Evolutionary conservation across 2,113 vertebrate genomes (phyloP), one percentile per base, ranked within the genome.

Genomic region (Phylloscopus trochiloides): DNA sequence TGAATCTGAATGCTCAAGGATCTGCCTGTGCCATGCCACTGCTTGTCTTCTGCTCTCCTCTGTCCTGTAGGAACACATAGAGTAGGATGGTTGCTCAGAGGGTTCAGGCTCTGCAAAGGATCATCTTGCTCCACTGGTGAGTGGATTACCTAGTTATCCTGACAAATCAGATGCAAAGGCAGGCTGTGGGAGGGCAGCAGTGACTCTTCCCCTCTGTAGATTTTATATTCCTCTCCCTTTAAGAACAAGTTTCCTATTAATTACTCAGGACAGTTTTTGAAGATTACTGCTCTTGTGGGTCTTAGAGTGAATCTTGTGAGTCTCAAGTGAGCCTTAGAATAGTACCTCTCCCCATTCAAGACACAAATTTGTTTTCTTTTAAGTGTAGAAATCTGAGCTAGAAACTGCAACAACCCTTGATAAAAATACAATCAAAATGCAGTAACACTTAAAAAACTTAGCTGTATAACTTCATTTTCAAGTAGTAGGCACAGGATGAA

Each of bases 1-100:
- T 0, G 3, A 47, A 55, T 59, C 13, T 19, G 8, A 25, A 3
- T 1, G 0, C 9, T 88, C 0, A 1, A 47, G 34, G 55, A 32
- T 47, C 18, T 85, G 4, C 16, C 40, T n/a, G 18, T 32, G 29
- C 32, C 28, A 2, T 3, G 3, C 38, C 13, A 5, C 43, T 62
- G 43, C 38, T 38, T 62, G 13, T 20, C 19, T 32, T 67, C 80
- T 18, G 32, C 31, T 74, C 90, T 87, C 19, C 21, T 57, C 10
- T 82, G 34, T 50, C 65, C 38, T 77, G 19, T 7, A 25, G 55
- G 22, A 84, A 14, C 47, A n/a, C 31, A 1, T 3, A 22, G 31
- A 20, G 14, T 21, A 15, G n/a, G 20, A 10, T 14, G 17, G 6
- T 20, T 72, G 16, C 52, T 79, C 31, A 18, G 32, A 38, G 18